phyloP scores from a whole-genome alignment of 2,797 vertebrate genomes.

The Allobates femoralis region DNA sequence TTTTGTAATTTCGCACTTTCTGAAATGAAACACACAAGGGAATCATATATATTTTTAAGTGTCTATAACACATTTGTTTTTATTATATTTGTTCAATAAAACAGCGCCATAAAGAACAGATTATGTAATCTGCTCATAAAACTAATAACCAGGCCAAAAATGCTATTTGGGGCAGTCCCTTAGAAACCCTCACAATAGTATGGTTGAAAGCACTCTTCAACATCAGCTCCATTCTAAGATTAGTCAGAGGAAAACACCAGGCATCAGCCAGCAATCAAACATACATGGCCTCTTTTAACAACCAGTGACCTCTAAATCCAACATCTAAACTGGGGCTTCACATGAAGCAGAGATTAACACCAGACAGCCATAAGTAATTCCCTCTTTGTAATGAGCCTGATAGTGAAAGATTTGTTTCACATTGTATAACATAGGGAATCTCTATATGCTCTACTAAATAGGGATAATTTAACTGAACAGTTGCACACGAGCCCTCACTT shows the following conservation, averaged over 20 bases:
- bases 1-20: conserved; percentile 90
- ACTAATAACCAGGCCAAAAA: conserved; percentile 18
- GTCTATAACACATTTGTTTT: conserved; percentile 37
- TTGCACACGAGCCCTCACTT: not conserved
- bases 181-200: conserved; percentile 24
- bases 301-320: conserved; percentile 51
- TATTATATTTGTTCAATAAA: conserved; percentile 56
- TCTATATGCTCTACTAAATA: not conserved
- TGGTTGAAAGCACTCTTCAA: conserved; percentile 23
- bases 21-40: conserved; percentile 70
- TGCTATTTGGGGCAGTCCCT: not conserved
- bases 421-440: conserved; percentile 8
- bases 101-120: conserved; percentile 6
- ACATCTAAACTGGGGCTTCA: conserved; percentile 12
- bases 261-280: conserved; percentile 37
- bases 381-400: conserved; percentile 23
- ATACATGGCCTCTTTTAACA: conserved; percentile 42
- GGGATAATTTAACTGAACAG: not conserved
- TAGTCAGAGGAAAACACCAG: conserved; percentile 39
- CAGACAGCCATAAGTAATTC: conserved; percentile 38
- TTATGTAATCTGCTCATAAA: conserved; percentile 39
- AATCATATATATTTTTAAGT: conserved; percentile 49
- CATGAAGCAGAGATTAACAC: conserved; percentile 47
- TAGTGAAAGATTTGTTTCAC: conserved; percentile 50
- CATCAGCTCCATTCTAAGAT: conserved; percentile 37